These are phyloP conservation scores for Plutella xylostella DNA, from an alignment of 2,888 invertebrate genomes.

Conservation along the genomic window DNA sequence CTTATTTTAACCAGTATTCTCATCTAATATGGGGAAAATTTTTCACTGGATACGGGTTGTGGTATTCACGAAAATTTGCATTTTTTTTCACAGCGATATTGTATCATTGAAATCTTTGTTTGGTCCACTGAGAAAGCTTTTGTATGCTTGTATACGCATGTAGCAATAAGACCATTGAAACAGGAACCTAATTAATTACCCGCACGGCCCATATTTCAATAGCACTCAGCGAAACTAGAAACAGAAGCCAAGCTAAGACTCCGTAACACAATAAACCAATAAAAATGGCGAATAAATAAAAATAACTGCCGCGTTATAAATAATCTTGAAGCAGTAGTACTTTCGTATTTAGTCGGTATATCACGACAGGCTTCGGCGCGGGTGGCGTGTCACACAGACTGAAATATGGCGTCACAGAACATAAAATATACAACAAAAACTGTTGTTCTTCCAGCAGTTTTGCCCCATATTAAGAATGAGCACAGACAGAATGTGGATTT, in stretches of 20 bases:
- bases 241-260: constrained; percentile 40
- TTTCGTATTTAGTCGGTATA: constrained; percentile 40
- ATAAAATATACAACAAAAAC: constrained; percentile 68
- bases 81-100: too few species aligned
- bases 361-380: constrained; percentile 43
- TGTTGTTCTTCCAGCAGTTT: constrained; percentile 69
- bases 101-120: too few species aligned
- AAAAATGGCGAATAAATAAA: constrained; percentile 58
- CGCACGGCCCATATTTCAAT: constrained; percentile 18
- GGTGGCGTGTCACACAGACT: constrained; percentile 45
- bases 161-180: background rate
- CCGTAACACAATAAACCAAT: constrained; percentile 60
- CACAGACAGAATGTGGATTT: constrained; percentile 65
- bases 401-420: constrained; percentile 67
- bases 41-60: too few species aligned
- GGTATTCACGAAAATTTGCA: too few species aligned
- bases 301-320: constrained; percentile 52
- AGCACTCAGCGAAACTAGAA: constrained; percentile 36
- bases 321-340: constrained; percentile 30
- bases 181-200: too few species aligned
- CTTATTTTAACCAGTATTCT: too few species aligned
- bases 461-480: constrained; percentile 69
- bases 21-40: too few species aligned
- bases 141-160: too few species aligned
- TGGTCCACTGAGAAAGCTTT: too few species aligned